phyloP scores from a whole-genome alignment of 2,888 invertebrate genomes.

The Exocentrus adspersus region DNA sequence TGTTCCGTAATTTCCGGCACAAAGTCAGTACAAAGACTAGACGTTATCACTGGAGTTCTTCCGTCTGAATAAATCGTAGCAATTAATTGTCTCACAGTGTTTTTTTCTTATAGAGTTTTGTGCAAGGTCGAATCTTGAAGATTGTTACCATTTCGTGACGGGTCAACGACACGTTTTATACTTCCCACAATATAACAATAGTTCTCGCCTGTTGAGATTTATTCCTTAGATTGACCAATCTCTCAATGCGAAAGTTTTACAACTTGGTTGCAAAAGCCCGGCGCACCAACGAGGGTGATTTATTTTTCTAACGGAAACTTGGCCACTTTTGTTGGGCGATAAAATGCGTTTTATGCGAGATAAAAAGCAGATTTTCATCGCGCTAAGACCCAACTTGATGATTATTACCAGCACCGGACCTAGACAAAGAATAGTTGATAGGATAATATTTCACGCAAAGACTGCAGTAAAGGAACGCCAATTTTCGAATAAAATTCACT shows the following conservation, averaged over 20 bases:
- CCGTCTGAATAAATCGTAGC: too few species aligned
- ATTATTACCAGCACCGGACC: neutral
- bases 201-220: too few species aligned
- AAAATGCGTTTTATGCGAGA: neutral
- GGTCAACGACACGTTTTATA: too few species aligned
- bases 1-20: neutral
- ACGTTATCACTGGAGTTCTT: neutral
- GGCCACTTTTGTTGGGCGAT: neutral
- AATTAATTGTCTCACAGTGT: too few species aligned
- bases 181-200: too few species aligned
- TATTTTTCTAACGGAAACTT: conserved; percentile 4
- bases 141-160: too few species aligned
- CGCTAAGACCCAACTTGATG: neutral
- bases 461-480: too few species aligned
- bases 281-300: neutral
- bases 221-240: neutral
- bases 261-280: neutral
- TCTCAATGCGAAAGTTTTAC: neutral
- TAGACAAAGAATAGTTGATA: neutral
- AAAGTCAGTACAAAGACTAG: neutral
- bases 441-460: neutral
- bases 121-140: too few species aligned
- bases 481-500: too few species aligned
- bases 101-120: too few species aligned
- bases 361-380: conserved; percentile 3